Evolutionary conservation across 2,113 vertebrate species (phyloP).

Genomic region (Struthio camelus): DNA sequence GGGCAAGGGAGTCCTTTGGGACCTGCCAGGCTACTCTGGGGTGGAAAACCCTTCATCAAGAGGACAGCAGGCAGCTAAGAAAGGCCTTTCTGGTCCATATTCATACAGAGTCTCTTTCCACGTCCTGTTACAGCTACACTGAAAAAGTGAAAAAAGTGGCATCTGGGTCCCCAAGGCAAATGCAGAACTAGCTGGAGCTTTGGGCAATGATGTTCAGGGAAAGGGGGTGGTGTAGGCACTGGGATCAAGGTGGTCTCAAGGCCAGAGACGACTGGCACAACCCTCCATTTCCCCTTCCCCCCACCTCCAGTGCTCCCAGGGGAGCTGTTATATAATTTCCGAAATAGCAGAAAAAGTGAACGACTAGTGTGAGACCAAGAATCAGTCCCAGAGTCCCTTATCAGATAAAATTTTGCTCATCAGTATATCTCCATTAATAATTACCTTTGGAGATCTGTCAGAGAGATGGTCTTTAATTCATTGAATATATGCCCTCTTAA

Average conservation of each 20-base stretch:
- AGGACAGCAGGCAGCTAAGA: neutral
- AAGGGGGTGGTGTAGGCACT: rapidly evolving
- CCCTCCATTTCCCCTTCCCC: rapidly evolving
- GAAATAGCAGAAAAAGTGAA: neutral
- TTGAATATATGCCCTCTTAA: neutral
- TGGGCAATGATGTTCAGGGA: neutral
- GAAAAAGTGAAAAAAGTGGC: too few relatives aligned
- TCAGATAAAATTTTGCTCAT: neutral
- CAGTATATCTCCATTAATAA: neutral
- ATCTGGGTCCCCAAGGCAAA: neutral
- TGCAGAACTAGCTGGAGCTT: neutral
- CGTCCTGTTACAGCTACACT: neutral
- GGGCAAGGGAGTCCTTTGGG: neutral
- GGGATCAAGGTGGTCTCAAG: neutral
- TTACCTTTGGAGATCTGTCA: neutral
- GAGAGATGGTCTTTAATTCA: neutral
- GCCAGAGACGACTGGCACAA: neutral
- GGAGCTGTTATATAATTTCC: neutral
- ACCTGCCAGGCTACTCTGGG: neutral
- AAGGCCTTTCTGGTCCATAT: neutral
- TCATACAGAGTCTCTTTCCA: neutral
- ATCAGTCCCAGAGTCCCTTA: neutral
- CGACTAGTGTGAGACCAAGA: neutral
- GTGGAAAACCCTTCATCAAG: too few relatives aligned
- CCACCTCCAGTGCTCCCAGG: neutral